Base-by-base conservation (phyloP, 2,113 vertebrate species). In the Corythornis madagascariensis region DNA sequence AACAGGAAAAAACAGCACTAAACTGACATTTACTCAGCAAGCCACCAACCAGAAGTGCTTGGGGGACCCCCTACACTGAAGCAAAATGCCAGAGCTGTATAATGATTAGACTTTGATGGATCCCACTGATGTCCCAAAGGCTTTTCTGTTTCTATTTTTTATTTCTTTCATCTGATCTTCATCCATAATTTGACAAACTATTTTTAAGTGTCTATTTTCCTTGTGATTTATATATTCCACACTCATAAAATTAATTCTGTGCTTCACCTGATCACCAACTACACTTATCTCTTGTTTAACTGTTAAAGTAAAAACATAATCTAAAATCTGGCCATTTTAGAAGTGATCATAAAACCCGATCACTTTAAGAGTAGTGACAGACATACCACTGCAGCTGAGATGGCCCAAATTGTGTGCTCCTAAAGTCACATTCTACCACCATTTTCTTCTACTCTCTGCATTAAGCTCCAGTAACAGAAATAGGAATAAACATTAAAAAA, bases 11-110 rank as follows among this genome's bases (percentile, higher is more conserved):
- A 93, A 90, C 85, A 89, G 74, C 91, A 70, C 88, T 94, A 92
- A 95, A 94, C 80, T 98, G 97, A 98, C 97, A 97, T 97, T 97
- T 97, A 96, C 80, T 92, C 86, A 91, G 90, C 81, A 93, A 96
- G 86, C 80, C 90, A 94, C 96, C 92, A 88, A 88, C 91, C 73
- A 95, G 73, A 85, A 91, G 35, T 89, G 95, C 95, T 97, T 61
- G 88, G 86, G 84, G 91, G 89, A 89, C 69, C 26, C 91, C 76
- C 80, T 93, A 87, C 88, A 83, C 92, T 80, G 86, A 94, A 97
- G 73, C 38, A 84, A 97, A 96, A 97, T 96, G 95, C 89, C 96
- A 97, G 45, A 93, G 72, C 48, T 92, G 88, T 88, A 94, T 92
- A 86, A 96, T 93, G 89, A 96, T 93, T 87, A 72, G 87, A 91